Evolutionary conservation across 2,888 invertebrate species (phyloP).

Genomic region (Maniola hyperantus): DNA sequence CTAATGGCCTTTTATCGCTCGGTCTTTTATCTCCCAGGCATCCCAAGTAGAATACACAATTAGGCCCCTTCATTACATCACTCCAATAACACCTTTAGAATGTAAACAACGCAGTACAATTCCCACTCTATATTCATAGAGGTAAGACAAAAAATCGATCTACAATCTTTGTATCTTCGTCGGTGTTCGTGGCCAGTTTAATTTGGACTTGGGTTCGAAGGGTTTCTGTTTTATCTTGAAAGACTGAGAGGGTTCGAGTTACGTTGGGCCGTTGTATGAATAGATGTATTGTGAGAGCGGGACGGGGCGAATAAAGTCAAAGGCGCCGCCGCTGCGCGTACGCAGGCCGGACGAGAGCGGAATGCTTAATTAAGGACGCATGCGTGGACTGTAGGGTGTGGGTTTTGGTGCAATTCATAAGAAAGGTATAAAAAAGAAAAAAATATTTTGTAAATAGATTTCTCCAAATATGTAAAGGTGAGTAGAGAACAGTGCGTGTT

Average conservation of each 20-base stretch:
- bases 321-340: constrained; percentile 75
- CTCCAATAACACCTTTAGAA: constrained; percentile 78
- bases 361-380: constrained; percentile 82
- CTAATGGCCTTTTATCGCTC: constrained; percentile 52
- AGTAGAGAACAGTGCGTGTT: too few relatives aligned
- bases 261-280: constrained; percentile 60
- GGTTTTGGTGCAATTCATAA: constrained; percentile 43
- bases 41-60: constrained; percentile 78
- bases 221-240: constrained; percentile 70
- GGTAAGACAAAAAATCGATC: constrained; percentile 40
- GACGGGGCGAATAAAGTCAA: constrained; percentile 68
- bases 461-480: background rate
- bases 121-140: constrained; percentile 37
- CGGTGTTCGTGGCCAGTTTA: constrained; percentile 52
- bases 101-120: constrained; percentile 37
- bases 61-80: constrained; percentile 80
- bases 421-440: constrained; percentile 26
- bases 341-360: constrained; percentile 76
- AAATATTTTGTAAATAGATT: background rate
- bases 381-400: constrained; percentile 67
- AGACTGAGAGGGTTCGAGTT: constrained; percentile 50
- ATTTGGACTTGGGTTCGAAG: constrained; percentile 50
- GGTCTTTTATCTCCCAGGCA: constrained; percentile 67
- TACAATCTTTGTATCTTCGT: constrained; percentile 46
- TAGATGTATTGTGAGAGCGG: constrained; percentile 76